Base-by-base conservation (phyloP, 2,888 invertebrate species). In the Dusona sp. region DNA sequence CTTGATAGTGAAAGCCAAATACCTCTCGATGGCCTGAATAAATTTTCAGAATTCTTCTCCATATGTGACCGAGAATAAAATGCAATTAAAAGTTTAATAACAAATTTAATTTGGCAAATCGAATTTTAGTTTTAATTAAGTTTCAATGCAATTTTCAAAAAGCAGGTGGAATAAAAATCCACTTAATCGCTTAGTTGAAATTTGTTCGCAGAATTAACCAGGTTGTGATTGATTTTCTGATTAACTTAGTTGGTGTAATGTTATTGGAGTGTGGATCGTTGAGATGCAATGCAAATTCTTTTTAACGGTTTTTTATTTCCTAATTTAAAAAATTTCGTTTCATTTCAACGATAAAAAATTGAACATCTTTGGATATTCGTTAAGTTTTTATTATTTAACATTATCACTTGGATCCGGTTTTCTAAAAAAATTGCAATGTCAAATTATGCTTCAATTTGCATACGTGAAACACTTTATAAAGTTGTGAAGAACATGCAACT, bases 1-100 rank as follows among this genome's bases (percentile, higher is more conserved):
- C 33, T 33, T 25, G 29, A 36, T 29, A 65, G 64, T 36, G 64
- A 65, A 65, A 65, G 64, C 73, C 79, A 83, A 83, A 83, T 79
- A 77, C 79, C 79, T 65, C 65, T 65, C 65, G 73, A 64, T 78
- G 77, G 48, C 61, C 33, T 38, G 42, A 42, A 61, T 42, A 77
- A 33, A 65, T 33, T 65, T 65, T 13, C 16, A 19, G 33, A 65
- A 65, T 29, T 65, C 19, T 33, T 19, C 25, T 13, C 19, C 64
- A 36, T 25, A 16, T 19, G 64, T 65, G 64, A n/a, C 54, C 22
- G 16, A 7, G 48, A 19, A 48, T 48, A 3, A 7, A 19, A 19
- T 48, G n/a, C 48, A 48, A 7, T 48, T 19, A 19, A n/a, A 4
- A 19, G 6, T n/a, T 48, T 48, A 48, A 19, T 6, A 16, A n/a